These are phyloP conservation scores for Lepidocolaptes lacrymiger DNA, from an alignment of 2,797 vertebrate species.

Conservation along the genomic window DNA sequence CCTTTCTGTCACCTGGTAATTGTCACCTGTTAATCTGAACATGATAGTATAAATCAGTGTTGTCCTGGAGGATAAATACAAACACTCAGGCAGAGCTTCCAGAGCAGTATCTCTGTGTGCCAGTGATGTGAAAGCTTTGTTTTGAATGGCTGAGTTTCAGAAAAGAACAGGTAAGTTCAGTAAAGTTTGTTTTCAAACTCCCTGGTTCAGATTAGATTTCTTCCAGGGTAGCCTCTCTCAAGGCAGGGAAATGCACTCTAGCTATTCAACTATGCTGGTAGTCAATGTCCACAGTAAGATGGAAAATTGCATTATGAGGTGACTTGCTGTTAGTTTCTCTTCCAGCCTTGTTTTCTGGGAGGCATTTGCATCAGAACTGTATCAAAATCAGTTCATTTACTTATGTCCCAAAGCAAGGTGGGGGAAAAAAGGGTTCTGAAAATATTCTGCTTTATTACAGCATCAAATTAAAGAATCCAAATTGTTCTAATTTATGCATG, in stretches of 20 bases:
- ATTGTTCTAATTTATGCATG: background rate
- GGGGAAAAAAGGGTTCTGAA: background rate
- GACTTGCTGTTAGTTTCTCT: background rate
- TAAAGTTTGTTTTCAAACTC: background rate
- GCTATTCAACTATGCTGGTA: background rate
- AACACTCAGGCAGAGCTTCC: background rate
- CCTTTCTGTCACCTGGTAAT: background rate
- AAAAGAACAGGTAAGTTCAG: background rate
- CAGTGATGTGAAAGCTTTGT: background rate
- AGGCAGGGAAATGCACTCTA: background rate
- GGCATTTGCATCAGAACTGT: background rate
- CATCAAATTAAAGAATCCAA: background rate
- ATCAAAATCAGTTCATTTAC: background rate
- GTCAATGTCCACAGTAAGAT: background rate
- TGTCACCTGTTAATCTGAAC: background rate
- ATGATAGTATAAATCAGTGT: background rate
- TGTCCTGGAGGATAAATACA: background rate
- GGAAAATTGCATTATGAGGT: background rate
- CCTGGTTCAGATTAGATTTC: background rate
- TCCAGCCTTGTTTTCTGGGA: background rate
- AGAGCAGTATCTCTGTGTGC: background rate
- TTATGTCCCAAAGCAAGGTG: background rate
- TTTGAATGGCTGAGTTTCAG: background rate
- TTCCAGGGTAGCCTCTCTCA: background rate
- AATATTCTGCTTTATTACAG: background rate